Base-by-base conservation (phyloP, 2,888 invertebrate species). In the Cheilosia urbana region DNA sequence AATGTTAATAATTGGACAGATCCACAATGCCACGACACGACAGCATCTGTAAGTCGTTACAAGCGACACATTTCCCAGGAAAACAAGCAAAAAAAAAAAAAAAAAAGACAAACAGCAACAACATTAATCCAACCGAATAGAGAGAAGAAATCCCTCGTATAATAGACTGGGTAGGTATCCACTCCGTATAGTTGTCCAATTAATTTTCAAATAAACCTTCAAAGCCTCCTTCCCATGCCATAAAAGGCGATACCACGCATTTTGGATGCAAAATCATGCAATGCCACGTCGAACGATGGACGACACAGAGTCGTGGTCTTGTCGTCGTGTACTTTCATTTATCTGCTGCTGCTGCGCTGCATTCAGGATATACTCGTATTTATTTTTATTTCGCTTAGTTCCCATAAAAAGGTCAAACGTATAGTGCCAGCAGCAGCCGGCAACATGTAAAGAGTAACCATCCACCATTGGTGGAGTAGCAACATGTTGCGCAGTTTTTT, bases 201-300 rank as follows among this genome's bases (percentile, higher is more conserved):
- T 77, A 78, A 77, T 83, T 83, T 77, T 78, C 78, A 72, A 83
- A 83, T 77, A 82, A 77, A 83, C 66, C 77, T 69, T 68, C 60
- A 55, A 66, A 21, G 47, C 47, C 53, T 68, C 68, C 68, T 73
- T 37, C 55, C 34, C 49, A 47, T 60, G 78, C 82, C 72, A 68
- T 73, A 78, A 78, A 72, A 82, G 77, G 77, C 71, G 66, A 72
- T 40, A 72, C 78, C 66, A 78, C 73, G 66, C 84, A 75, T 65
- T 84, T 78, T 60, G 49, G 62, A 81, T 60, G 80, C 66, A 53
- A 55, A 84, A 65, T 55, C 75, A 80, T 62, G 75, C 69, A 71
- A 76, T 76, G 82, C 76, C 71, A 65, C 76, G 65, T 63, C 55
- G 63, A 73, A 45, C 68, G 68, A 63, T 51, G 72, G 55, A 66